phyloP scores from a whole-genome alignment of 1,140 invertebrate species.

The Sycophila sp. region DNA sequence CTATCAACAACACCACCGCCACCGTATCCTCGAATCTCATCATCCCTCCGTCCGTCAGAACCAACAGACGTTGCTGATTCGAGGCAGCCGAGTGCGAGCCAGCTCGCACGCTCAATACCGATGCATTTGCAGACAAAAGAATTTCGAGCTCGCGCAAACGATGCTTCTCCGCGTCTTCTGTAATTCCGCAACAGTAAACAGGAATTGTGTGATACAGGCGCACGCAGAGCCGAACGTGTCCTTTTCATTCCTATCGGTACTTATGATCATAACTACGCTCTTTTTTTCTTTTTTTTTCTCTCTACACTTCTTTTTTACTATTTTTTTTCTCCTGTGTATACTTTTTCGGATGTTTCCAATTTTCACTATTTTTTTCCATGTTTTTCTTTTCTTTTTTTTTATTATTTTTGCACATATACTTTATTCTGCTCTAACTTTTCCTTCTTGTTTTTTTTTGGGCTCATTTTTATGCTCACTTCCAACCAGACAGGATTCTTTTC shows the following conservation, averaged over 20 bases:
- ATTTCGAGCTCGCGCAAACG: not conserved
- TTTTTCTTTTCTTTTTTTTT: not conserved
- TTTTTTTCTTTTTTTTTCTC: conserved; percentile 44
- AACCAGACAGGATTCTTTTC: not conserved
- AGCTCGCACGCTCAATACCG: not conserved
- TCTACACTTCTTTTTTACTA: not conserved
- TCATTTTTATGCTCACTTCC: not conserved
- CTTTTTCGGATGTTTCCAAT: no score
- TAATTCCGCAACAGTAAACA: not conserved
- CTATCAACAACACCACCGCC: no score
- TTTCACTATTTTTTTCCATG: no score
- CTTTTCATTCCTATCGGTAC: conserved; percentile 59
- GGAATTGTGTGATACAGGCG: conserved; percentile 13
- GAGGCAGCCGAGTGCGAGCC: not conserved
- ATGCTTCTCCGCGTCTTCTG: not conserved
- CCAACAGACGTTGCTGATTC: conserved; percentile 14
- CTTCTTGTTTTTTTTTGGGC: conserved; percentile 37
- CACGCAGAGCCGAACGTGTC: conserved; percentile 28
- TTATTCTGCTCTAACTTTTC: no score
- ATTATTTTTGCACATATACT: not conserved
- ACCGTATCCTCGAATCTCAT: conserved; percentile 20
- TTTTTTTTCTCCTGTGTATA: not conserved
- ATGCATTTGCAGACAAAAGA: no score
- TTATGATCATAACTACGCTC: conserved; percentile 51
- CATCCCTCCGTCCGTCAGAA: not conserved